Evolutionary conservation across 1,140 invertebrate genomes (phyloP).

Genomic region (Eurytemora carolleeae): DNA sequence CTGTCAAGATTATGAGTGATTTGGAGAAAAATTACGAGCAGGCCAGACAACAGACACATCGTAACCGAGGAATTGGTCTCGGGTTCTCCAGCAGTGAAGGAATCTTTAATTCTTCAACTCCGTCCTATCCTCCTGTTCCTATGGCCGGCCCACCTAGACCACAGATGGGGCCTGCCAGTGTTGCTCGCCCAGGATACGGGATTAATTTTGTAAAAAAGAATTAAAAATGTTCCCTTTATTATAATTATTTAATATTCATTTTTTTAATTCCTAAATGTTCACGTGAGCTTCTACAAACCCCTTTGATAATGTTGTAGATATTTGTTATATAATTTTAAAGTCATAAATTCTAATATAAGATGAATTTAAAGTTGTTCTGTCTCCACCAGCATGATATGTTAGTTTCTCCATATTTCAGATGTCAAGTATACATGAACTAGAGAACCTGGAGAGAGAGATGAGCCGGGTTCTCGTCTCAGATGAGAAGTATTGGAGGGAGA

Average conservation of each 20-base stretch:
- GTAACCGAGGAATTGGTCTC: constrained; percentile 33
- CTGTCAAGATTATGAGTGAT: constrained; percentile 25
- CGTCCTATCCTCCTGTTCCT: background rate
- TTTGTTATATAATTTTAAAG: too few species aligned
- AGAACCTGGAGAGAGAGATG: background rate
- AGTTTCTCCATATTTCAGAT: background rate
- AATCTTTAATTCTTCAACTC: constrained; percentile 8
- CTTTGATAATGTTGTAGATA: too few species aligned
- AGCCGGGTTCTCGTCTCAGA: background rate
- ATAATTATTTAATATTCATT: too few species aligned
- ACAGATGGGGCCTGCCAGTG: background rate
- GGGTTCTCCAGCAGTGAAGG: constrained; percentile 26
- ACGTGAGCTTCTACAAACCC: too few species aligned
- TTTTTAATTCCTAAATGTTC: too few species aligned
- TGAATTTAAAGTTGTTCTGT: too few species aligned
- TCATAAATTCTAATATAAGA: too few species aligned
- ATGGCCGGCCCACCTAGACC: background rate
- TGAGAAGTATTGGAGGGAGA: background rate
- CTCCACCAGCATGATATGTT: too few species aligned
- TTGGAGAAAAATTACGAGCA: constrained; percentile 34
- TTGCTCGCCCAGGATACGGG: background rate
- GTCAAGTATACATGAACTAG: background rate
- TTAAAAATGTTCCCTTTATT: too few species aligned
- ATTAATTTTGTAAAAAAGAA: background rate
- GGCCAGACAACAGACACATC: constrained; percentile 33